Evolutionary conservation across 2,888 invertebrate species (phyloP).

Genomic region (Ceraclea dissimilis): DNA sequence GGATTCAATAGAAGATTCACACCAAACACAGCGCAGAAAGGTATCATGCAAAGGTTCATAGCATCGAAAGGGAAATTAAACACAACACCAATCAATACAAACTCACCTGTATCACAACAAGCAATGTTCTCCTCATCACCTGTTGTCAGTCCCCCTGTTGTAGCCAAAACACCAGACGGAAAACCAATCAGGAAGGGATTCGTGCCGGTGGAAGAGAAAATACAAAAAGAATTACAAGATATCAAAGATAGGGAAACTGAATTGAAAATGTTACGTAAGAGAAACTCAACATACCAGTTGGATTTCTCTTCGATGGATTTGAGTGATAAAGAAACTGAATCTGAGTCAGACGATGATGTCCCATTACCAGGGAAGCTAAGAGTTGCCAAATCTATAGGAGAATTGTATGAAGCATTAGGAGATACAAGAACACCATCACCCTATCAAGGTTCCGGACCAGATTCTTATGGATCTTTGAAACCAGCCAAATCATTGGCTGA

Average conservation of each 20-base stretch:
- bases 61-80: slow-evolving; percentile 68
- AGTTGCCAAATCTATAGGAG: slow-evolving; percentile 59
- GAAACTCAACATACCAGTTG: slow-evolving; percentile 54
- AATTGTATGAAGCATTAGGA: slow-evolving; percentile 54
- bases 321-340: slow-evolving; percentile 50
- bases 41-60: slow-evolving; percentile 79
- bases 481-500: slow-evolving; percentile 63
- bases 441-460: slow-evolving; percentile 41
- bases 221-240: slow-evolving; percentile 77
- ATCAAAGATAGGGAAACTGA: slow-evolving; percentile 78
- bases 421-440: slow-evolving; percentile 45
- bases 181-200: slow-evolving; percentile 66
- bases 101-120: slow-evolving; percentile 28
- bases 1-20: slow-evolving; percentile 54
- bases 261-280: slow-evolving; percentile 60
- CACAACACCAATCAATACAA: slow-evolving; percentile 32
- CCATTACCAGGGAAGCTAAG: slow-evolving; percentile 55
- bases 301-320: slow-evolving; percentile 49
- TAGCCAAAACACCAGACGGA: slow-evolving; percentile 52
- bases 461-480: slow-evolving; percentile 48
- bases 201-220: slow-evolving; percentile 81
- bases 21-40: slow-evolving; percentile 60
- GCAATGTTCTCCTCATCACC: slow-evolving; percentile 32
- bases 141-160: slow-evolving; percentile 35
- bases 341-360: slow-evolving; percentile 52